Percentiles rank a stretch among this genome's conserved stretches.
phyloP scores from a whole-genome alignment of 2,888 invertebrate species.

The Rambutsinella grinnellia region DNA sequence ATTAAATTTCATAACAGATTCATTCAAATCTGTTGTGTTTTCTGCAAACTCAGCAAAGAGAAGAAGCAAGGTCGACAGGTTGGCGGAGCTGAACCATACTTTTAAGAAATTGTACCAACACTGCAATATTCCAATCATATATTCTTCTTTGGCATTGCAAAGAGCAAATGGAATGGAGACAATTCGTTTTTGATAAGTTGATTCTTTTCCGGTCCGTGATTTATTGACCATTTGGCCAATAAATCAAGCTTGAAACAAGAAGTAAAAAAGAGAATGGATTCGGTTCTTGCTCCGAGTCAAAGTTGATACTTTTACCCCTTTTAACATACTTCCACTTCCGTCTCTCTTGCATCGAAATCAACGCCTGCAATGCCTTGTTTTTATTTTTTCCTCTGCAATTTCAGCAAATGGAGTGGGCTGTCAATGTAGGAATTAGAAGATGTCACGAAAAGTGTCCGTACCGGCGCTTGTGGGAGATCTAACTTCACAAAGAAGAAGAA shows the following conservation, averaged over 20 bases:
- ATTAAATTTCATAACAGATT: slow-evolving; percentile 23
- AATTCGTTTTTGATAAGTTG: slow-evolving; percentile 64
- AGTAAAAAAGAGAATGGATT: slow-evolving; percentile 1
- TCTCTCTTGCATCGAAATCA: neutral
- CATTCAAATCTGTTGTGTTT: slow-evolving; percentile 7
- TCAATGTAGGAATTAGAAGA: slow-evolving; percentile 23
- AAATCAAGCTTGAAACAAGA: slow-evolving; percentile 54
- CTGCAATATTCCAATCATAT: neutral
- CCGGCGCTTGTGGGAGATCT: slow-evolving; percentile 19
- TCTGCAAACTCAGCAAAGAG: neutral
- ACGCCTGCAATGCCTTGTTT: neutral
- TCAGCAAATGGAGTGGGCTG: slow-evolving; percentile 6
- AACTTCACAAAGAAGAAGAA: slow-evolving; percentile 17
- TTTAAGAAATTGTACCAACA: neutral
- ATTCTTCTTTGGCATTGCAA: neutral
- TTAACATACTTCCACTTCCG: neutral
- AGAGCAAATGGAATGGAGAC: slow-evolving; percentile 59
- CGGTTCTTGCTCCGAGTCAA: neutral
- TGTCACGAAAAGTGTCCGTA: slow-evolving; percentile 27
- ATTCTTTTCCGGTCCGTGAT: slow-evolving; percentile 64
- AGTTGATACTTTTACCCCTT: neutral
- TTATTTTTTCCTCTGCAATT: slow-evolving; percentile 8
- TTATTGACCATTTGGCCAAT: slow-evolving; percentile 65
- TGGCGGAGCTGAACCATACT: slow-evolving; percentile 1
- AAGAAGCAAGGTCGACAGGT: slow-evolving; percentile 36